Base-by-base conservation (phyloP, 2,113 vertebrate species). In the Amia ocellicauda region DNA sequence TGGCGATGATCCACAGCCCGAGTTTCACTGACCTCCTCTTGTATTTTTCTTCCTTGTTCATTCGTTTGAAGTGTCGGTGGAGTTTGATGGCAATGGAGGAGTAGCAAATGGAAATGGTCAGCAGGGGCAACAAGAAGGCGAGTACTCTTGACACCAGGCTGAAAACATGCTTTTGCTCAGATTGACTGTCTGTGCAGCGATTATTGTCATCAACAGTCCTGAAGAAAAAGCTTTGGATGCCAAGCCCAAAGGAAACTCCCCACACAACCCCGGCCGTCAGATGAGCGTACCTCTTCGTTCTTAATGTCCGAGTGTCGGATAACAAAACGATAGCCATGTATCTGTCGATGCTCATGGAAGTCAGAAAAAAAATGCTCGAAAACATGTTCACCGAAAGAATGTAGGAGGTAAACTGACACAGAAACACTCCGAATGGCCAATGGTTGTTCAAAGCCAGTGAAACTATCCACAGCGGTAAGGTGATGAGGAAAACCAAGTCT, bases 351-450 rank as follows among this genome's bases (percentile, higher is more conserved):
- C 70, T 69, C 53, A 72, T 66, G 49, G 59, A 68, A 8, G 61
- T 60, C 19, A 72, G 23, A 59, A 66, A 64, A 51, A 64, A 72
- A 24, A 72, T 63, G 60, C 60, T 72, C n/a, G 70, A 66, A 23
- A 68, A 64, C 70, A 72, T 72, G 49, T 72, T 72, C 16, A 72
- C 64, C 13, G 41, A 49, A 20, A 69, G 54, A 23, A 72, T 29
- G 55, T 60, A 72, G 64, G 58, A 68, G 49, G 50, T 45, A 17
- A 64, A 29, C 52, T 66, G 63, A 59, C 70, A 72, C 16, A 72
- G 53, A 19, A 63, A 43, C 9, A 43, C 10, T 7, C 70, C 61
- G 13, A 72, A 72, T 0, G 47, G 66, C 70, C 70, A 72, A 7
- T 17, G 22, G 31, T 63, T 7, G 9, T 43, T 36, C 45, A 60